Evolutionary conservation across 2,113 vertebrate species (phyloP).

Genomic region (Antechinus flavipes): DNA sequence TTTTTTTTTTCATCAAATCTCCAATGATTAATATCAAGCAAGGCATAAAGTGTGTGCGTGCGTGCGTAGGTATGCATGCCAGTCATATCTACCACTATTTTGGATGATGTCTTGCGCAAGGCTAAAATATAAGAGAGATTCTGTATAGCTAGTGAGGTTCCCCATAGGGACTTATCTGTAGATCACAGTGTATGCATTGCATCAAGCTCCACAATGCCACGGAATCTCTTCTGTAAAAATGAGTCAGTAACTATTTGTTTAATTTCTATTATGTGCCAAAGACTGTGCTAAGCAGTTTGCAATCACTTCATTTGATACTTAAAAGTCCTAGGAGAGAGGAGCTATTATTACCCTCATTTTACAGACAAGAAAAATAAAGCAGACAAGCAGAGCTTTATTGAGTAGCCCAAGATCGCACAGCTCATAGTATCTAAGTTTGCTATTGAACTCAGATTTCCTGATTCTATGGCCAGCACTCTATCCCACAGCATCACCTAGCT

Average conservation of each 20-base stretch:
- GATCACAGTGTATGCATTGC: background rate
- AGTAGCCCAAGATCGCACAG: background rate
- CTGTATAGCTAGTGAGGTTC: background rate
- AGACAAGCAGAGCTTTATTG: background rate
- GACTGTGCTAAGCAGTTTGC: background rate
- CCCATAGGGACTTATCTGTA: background rate
- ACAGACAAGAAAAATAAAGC: background rate
- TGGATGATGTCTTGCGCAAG: background rate
- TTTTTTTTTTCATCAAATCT: background rate
- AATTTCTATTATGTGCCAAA: background rate
- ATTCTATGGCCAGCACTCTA: background rate
- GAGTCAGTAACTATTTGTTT: background rate
- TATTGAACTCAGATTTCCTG: background rate
- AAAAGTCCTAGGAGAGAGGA: background rate
- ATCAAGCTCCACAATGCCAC: background rate
- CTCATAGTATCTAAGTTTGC: background rate
- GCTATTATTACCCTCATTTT: background rate
- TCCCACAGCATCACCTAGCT: background rate
- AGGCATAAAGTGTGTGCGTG: background rate
- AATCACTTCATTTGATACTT: background rate
- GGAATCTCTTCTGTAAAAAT: background rate
- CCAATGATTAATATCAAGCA: background rate
- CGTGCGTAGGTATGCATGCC: accelerated
- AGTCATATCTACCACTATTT: background rate
- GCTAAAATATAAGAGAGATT: background rate